A percentile compares a stretch with the other conserved stretches of the same genome.
These are phyloP conservation scores for Yoshiicerus persimilis DNA, from an alignment of 1,140 invertebrate species.

Conservation along the genomic window DNA sequence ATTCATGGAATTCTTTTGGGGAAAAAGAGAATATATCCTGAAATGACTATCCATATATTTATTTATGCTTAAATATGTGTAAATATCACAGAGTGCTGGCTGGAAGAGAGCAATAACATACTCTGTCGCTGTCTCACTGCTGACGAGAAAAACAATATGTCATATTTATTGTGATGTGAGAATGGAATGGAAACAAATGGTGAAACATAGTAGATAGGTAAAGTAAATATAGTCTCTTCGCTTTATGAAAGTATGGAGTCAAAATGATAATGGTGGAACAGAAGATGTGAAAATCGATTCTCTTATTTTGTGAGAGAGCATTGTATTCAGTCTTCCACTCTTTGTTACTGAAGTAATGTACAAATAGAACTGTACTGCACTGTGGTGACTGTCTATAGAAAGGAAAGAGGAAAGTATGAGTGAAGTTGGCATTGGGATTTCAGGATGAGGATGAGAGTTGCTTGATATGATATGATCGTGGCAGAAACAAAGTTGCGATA, in stretches of 20 bases:
- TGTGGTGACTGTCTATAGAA: neutral
- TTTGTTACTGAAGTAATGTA: neutral
- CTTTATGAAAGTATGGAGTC: neutral
- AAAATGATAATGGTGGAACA: neutral
- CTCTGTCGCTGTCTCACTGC: neutral
- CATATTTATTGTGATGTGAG: slow-evolving; percentile 5
- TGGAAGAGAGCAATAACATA: too few species aligned
- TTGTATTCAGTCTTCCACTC: neutral
- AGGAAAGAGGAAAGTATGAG: slow-evolving; percentile 16
- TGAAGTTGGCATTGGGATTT: slow-evolving; percentile 36
- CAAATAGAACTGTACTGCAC: neutral
- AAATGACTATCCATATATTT: too few species aligned
- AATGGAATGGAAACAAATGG: neutral
- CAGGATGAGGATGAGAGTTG: slow-evolving; percentile 4
- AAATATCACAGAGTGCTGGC: too few species aligned
- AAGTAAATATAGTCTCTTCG: neutral
- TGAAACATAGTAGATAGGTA: neutral
- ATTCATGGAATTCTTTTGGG: neutral
- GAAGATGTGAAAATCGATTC: slow-evolving; percentile 14
- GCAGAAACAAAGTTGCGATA: slow-evolving; percentile 41
- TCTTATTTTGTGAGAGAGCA: neutral
- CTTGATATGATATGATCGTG: slow-evolving; percentile 30
- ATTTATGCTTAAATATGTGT: too few species aligned
- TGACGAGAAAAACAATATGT: neutral
- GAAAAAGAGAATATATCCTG: too few species aligned